These are phyloP conservation scores for Typhlichthys eigenmanni DNA, from an alignment of 2,797 vertebrate species.

Conservation along the genomic window DNA sequence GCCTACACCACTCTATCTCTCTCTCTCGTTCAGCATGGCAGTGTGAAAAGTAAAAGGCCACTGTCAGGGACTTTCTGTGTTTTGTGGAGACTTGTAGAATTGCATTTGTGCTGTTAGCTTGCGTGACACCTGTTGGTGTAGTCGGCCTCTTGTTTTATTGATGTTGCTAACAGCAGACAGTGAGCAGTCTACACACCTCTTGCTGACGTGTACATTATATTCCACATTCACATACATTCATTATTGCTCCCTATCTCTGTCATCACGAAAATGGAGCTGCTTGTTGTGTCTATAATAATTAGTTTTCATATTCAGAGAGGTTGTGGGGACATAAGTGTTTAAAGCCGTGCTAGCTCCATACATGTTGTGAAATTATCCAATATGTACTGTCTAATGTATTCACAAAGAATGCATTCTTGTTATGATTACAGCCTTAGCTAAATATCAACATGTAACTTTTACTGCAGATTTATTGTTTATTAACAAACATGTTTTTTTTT, in stretches of 20 bases:
- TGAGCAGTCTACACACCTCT: constrained; percentile 6
- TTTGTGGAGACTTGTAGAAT: constrained; percentile 31
- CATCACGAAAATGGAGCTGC: constrained; percentile 1
- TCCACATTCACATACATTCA: not conserved
- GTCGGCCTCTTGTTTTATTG: constrained; percentile 19
- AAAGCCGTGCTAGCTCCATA: not conserved
- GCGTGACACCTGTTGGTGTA: constrained; percentile 8
- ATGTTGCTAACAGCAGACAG: not conserved
- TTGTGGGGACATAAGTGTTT: constrained; percentile 14
- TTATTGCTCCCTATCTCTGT: not conserved
- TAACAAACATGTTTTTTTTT: constrained; percentile 28
- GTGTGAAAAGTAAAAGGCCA: constrained; percentile 42
- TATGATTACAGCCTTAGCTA: constrained; percentile 33
- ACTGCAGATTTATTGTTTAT: constrained; percentile 5
- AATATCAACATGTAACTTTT: constrained; percentile 29
- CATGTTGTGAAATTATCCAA: constrained; percentile 29
- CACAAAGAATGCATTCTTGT: constrained; percentile 26
- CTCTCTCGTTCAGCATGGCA: constrained; percentile 15
- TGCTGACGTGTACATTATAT: constrained; percentile 9
- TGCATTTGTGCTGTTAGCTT: constrained; percentile 1
- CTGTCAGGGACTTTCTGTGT: constrained; percentile 41
- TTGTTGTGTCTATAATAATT: constrained; percentile 17
- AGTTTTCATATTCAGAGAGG: constrained; percentile 18
- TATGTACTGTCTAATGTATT: constrained; percentile 37
- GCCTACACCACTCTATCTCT: constrained; percentile 38